Percentiles rank a stretch among this genome's conserved stretches.
phyloP scores from a whole-genome alignment of 1,140 invertebrate species.

The Drosophila quadrilineata region DNA sequence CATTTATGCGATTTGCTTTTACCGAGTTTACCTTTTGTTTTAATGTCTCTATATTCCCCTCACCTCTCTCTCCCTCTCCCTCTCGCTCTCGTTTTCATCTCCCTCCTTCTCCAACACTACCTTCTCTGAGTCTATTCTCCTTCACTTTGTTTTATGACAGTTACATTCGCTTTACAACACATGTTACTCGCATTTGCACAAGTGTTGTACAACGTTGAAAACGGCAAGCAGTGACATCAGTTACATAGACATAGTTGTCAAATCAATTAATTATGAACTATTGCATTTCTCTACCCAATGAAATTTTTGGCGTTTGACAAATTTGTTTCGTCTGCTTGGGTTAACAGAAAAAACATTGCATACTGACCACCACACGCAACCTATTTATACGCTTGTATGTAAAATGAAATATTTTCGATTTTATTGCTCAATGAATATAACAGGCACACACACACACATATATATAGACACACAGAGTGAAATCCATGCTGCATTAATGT shows the following conservation, averaged over 20 bases:
- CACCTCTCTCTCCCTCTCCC: neutral
- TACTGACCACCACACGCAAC: conserved; percentile 25
- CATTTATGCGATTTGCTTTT: conserved; percentile 63
- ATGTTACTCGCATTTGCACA: conserved; percentile 48
- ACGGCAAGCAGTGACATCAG: too few species aligned
- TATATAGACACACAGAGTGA: too few species aligned
- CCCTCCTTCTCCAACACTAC: too few species aligned
- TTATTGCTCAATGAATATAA: conserved; percentile 63
- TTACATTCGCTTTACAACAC: conserved; percentile 56
- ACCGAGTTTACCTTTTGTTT: conserved; percentile 15
- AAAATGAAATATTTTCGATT: conserved; percentile 59
- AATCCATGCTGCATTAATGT: conserved; percentile 59
- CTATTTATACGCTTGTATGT: conserved; percentile 2
- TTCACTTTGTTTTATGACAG: conserved; percentile 65
- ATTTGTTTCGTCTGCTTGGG: conserved; percentile 45
- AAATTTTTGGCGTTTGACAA: conserved; percentile 49
- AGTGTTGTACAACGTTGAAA: conserved; percentile 36
- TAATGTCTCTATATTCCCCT: neutral
- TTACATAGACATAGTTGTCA: conserved; percentile 9
- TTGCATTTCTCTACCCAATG: conserved; percentile 21
- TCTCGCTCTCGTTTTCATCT: neutral
- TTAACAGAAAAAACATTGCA: conserved; percentile 22
- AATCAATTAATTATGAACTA: conserved; percentile 42
- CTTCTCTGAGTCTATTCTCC: conserved; percentile 1
- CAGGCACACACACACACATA: neutral